Evolutionary conservation across 1,140 invertebrate species (phyloP), one percentile per base, ranked within the genome.

Genomic region (Megathymus violae): DNA sequence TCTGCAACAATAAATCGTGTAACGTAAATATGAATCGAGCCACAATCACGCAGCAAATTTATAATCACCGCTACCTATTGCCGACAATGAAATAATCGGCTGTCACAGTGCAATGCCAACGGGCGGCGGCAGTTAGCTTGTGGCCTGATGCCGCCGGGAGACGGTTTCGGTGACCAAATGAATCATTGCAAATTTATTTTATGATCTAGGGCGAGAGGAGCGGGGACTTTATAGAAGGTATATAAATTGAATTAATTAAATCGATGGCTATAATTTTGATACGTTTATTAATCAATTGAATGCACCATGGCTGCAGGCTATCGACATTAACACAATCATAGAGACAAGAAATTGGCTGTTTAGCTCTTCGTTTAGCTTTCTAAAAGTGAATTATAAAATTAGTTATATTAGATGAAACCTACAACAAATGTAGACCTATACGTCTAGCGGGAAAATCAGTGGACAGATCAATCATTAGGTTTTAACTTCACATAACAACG

Each of bases 181-280:
- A 88, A 85, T 89, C 85, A 89, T 64, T 41, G 67, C 77, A 88
- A 88, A 88, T 89, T 22, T 88, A 88, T 87, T 89, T 88, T 82
- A 78, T 79, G 79, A 85, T 77, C 64, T 62, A 48, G 48, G 47
- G 59, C 48, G 60, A 44, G 61, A 34, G 50, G 64, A 17, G 38
- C 44, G 63, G 63, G 31, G n/a, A 36, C 4, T 13, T 2, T 11
- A 5, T 13, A 15, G 6, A 27, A 31, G 14, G 11, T 38, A 44
- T 74, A 69, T 74, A 77, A 80, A 82, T 75, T n/a, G n/a, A n/a
- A n/a, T n/a, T n/a, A n/a, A n/a, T n/a, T n/a, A n/a, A n/a, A n/a
- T n/a, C n/a, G n/a, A n/a, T n/a, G n/a, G n/a, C n/a, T n/a, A n/a
- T n/a, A n/a, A n/a, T n/a, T n/a, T n/a, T n/a, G n/a, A n/a, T n/a